Evolutionary conservation across 2,797 vertebrate species (phyloP).

Genomic region (Gouania willdenowi): DNA sequence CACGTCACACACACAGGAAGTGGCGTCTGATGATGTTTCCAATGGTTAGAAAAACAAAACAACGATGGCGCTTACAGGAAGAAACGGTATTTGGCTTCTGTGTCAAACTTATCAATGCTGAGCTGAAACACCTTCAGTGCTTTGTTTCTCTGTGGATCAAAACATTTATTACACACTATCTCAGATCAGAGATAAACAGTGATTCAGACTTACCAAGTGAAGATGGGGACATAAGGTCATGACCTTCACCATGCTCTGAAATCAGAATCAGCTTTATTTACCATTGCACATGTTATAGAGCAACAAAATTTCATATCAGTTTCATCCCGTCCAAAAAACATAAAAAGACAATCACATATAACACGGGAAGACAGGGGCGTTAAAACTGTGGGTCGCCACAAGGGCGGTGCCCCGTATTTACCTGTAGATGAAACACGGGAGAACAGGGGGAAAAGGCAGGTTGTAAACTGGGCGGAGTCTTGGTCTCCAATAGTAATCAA

Average conservation of each 20-base stretch:
- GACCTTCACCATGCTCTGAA: slow-evolving; percentile 87
- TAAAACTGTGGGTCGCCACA: too few species aligned
- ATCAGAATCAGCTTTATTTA: too few species aligned
- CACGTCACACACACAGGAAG: not conserved
- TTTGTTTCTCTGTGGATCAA: slow-evolving; percentile 81
- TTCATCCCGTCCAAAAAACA: too few species aligned
- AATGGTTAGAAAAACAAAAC: not conserved
- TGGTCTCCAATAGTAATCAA: too few species aligned
- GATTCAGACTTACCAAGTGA: slow-evolving; percentile 79
- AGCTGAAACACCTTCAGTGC: slow-evolving; percentile 88
- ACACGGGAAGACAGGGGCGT: too few species aligned
- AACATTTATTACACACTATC: not conserved
- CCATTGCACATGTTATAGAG: too few species aligned
- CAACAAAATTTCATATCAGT: too few species aligned
- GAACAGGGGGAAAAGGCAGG: too few species aligned
- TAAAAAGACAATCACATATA: too few species aligned
- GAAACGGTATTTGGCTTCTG: slow-evolving; percentile 89
- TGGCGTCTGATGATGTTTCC: not conserved
- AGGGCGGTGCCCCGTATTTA: too few species aligned
- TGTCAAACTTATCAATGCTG: slow-evolving; percentile 87
- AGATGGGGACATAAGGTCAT: slow-evolving; percentile 88
- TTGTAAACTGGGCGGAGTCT: too few species aligned
- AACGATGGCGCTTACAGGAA: slow-evolving; percentile 78
- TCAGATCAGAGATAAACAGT: not conserved
- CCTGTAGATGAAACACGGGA: too few species aligned